Conservation (phyloP, 2,888 invertebrate genomes). For the Acanthosoma haemorrhoidale region DNA sequence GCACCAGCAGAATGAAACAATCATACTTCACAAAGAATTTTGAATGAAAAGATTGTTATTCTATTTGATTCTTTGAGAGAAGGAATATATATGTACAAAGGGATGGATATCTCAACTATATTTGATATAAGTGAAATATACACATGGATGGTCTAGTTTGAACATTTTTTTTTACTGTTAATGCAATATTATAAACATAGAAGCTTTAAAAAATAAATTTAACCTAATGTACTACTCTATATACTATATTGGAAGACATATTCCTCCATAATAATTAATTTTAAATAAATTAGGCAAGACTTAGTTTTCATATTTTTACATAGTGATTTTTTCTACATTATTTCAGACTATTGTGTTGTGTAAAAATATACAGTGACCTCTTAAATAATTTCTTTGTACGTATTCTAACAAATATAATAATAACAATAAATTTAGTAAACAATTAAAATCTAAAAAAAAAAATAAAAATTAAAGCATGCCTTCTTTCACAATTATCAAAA, state of each 20-base stretch:
- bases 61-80: neutral
- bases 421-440: conserved; percentile 21
- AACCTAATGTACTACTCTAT: conserved; percentile 21
- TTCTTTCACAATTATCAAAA: conserved; percentile 25
- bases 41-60: neutral
- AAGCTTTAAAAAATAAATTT: conserved; percentile 20
- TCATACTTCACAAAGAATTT: neutral
- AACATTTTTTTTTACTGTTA: neutral
- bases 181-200: conserved; percentile 8
- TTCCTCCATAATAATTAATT: conserved; percentile 25
- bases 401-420: conserved; percentile 15
- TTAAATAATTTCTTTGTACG: conserved; percentile 23
- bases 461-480: conserved; percentile 22
- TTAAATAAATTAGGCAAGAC: conserved; percentile 38
- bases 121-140: conserved; percentile 2
- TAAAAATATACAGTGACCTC: conserved; percentile 28
- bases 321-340: conserved; percentile 13
- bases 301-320: conserved; percentile 36
- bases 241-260: conserved; percentile 7
- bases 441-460: conserved; percentile 15
- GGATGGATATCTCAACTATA: neutral
- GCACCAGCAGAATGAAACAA: conserved; percentile 18
- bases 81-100: neutral
- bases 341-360: conserved; percentile 17
- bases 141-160: conserved; percentile 9